Evolutionary conservation across 2,797 vertebrate genomes (phyloP).

Genomic region (Mastacembelus armatus): DNA sequence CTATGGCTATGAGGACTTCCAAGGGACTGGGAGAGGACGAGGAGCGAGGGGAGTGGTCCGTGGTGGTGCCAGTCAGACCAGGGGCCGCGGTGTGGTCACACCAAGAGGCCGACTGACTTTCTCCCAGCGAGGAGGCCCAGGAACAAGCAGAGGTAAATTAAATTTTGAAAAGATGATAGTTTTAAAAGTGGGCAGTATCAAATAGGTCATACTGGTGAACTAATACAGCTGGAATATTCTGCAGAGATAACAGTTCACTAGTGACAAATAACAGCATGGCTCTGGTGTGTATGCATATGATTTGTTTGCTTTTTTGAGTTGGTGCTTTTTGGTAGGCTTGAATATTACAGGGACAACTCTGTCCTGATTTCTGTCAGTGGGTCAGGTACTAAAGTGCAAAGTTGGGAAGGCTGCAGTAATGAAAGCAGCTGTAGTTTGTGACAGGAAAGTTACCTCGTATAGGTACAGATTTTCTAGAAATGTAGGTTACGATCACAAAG

Average conservation of each 20-base stretch:
- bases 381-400: neutral
- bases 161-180: no score
- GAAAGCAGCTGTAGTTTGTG: neutral
- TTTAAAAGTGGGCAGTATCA: neutral
- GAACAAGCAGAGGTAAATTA: constrained; percentile 90
- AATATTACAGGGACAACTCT: neutral
- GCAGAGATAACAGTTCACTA: neutral
- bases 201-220: constrained; percentile 4
- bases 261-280: neutral
- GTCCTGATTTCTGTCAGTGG: neutral
- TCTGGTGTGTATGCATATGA: no score
- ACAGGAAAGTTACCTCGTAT: neutral
- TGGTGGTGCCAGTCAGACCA: constrained; percentile 90
- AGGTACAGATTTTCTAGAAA: constrained; percentile 5
- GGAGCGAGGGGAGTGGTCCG: constrained; percentile 88
- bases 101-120: constrained; percentile 89
- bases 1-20: constrained; percentile 99
- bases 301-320: no score
- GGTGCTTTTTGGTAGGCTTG: neutral
- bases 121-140: constrained; percentile 94
- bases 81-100: constrained; percentile 84
- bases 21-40: constrained; percentile 93
- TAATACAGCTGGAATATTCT: neutral
- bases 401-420: neutral
- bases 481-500: neutral